Conservation (phyloP, 2,113 vertebrate genomes). For the Athene noctua region DNA sequence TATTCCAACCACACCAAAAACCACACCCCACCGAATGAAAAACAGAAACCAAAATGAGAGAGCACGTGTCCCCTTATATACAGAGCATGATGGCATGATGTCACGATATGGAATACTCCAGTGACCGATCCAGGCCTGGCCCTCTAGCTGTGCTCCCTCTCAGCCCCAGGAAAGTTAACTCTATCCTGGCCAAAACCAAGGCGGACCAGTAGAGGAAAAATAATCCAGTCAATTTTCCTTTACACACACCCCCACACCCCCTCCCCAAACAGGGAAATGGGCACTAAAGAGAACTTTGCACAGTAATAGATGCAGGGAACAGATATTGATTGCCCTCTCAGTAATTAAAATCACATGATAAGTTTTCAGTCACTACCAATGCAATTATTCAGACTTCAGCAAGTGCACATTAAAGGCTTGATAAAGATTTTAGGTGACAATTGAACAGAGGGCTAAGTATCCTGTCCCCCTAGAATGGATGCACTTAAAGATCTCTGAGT, state of each 20-base stretch:
- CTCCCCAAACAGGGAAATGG: background rate
- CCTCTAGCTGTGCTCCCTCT: too few relatives aligned
- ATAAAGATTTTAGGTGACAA: slow-evolving; percentile 36
- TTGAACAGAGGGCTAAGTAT: background rate
- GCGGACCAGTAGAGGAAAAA: background rate
- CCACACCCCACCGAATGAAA: too few relatives aligned
- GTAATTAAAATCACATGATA: slow-evolving; percentile 56
- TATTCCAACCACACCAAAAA: too few relatives aligned
- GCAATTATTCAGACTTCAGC: slow-evolving; percentile 38
- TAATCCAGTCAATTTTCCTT: background rate
- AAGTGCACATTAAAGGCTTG: slow-evolving; percentile 19
- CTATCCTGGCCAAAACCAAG: too few relatives aligned
- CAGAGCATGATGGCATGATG: too few relatives aligned
- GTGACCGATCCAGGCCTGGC: too few relatives aligned
- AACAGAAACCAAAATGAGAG: too few relatives aligned
- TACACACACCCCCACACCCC: background rate
- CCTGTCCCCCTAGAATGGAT: background rate
- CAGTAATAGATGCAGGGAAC: background rate
- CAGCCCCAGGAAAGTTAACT: too few relatives aligned
- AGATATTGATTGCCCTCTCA: slow-evolving; percentile 9
- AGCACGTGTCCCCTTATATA: too few relatives aligned
- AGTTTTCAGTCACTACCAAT: slow-evolving; percentile 24
- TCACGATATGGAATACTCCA: too few relatives aligned
- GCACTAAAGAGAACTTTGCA: slow-evolving; percentile 1
- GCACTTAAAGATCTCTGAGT: background rate